Percentiles rank a stretch among this genome's conserved stretches.
Conservation (phyloP, 2,888 invertebrate genomes). For the Pomacea canaliculata region DNA sequence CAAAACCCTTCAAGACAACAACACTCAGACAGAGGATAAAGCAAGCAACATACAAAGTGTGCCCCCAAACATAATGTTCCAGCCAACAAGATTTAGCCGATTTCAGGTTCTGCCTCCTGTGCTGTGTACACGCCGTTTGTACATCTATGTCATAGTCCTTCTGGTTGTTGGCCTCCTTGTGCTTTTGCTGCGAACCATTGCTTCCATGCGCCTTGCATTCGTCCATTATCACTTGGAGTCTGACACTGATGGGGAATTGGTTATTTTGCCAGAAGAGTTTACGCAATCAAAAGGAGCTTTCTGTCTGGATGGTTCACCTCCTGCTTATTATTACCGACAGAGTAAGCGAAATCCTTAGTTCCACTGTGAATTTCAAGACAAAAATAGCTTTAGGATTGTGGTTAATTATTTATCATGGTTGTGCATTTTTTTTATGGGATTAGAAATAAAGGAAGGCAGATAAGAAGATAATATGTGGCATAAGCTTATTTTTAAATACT, state of each 20-base stretch:
- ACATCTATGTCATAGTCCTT: constrained; percentile 39
- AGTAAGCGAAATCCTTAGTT: constrained; percentile 34
- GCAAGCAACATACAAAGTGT: no score
- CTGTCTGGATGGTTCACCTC: constrained; percentile 52
- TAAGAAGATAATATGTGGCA: no score
- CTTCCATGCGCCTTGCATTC: constrained; percentile 42
- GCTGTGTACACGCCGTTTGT: constrained; percentile 40
- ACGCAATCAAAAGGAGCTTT: constrained; percentile 35
- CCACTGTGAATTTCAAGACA: neutral
- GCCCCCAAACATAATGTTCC: neutral
- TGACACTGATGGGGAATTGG: constrained; percentile 47
- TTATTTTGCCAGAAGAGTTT: constrained; percentile 43
- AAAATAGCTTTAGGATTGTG: neutral
- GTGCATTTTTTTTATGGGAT: no score
- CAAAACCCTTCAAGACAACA: no score
- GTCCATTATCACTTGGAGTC: constrained; percentile 44
- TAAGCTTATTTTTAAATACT: no score
- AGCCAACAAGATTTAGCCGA: constrained; percentile 24
- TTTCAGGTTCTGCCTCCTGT: constrained; percentile 35
- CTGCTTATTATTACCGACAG: constrained; percentile 49
- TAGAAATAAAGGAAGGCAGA: no score
- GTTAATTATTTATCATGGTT: neutral
- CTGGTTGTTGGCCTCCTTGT: constrained; percentile 39
- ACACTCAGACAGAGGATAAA: no score
- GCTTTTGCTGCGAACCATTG: constrained; percentile 38